Conservation (phyloP, 1,140 invertebrate genomes). For the Planococcus citri region DNA sequence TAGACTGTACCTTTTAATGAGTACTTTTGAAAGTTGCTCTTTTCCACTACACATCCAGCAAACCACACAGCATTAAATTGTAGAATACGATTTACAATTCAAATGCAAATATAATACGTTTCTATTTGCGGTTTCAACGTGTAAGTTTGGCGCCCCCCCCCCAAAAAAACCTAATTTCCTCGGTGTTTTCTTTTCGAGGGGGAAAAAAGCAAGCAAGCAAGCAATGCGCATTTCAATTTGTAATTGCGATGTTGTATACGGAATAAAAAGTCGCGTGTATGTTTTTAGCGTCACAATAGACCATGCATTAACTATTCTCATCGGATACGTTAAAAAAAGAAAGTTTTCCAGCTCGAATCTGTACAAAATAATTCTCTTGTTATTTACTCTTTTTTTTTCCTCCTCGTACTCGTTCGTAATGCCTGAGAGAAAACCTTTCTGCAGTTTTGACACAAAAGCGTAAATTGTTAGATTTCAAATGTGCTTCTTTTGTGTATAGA, state of each 20-base stretch:
- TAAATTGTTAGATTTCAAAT: conserved; percentile 4
- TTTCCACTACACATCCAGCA: too few species aligned
- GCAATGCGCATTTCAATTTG: neutral
- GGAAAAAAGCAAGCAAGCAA: too few species aligned
- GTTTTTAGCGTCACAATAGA: neutral
- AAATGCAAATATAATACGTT: neutral
- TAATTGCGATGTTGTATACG: neutral
- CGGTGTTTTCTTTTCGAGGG: neutral
- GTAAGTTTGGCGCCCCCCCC: neutral
- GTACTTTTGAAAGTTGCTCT: too few species aligned
- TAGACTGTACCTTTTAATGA: too few species aligned
- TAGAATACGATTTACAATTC: neutral
- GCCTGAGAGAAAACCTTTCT: conserved; percentile 2
- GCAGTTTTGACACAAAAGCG: conserved; percentile 6
- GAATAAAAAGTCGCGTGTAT: neutral
- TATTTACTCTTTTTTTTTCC: conserved; percentile 2
- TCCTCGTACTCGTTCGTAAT: neutral
- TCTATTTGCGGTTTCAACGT: neutral
- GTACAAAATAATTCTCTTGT: neutral
- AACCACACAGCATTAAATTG: too few species aligned
- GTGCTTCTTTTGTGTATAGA: neutral
- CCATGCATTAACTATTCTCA: neutral
- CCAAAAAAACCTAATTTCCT: neutral
- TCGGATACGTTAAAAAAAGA: conserved; percentile 5
- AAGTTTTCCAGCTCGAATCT: neutral